Base-by-base conservation (phyloP, 2,888 invertebrate genomes). In the Erebia epiphron region DNA sequence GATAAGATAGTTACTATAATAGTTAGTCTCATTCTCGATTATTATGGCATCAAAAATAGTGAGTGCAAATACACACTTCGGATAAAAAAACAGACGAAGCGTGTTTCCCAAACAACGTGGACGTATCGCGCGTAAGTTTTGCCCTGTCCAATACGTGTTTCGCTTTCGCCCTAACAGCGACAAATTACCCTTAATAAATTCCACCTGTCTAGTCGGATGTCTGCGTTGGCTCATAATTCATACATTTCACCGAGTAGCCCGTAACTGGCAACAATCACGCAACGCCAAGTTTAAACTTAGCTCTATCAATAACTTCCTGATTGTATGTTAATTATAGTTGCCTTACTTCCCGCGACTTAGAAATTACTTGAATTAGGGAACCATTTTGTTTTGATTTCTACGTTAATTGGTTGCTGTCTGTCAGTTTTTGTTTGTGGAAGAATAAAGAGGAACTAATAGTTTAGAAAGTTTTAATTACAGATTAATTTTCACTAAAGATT, bases 241-340 rank as follows among this genome's bases (percentile, higher is more conserved):
- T 69, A 64, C 57, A 68, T 68, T 69, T 62, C 63, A 64, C 46
- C 50, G 49, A 57, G 35, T 16, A 58, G 57, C 35, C 63, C 14
- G 61, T 69, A 57, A 69, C 69, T 62, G 69, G 63, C 58, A 58
- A 50, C 35, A 35, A 69, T 69, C 69, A 69, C 69, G 69, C 69
- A 64, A 69, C 49, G 64, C 35, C 35, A 49, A 64, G 69, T 69
- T 58, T 69, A 69, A 69, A 69, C 57, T 69, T 57, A 60, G 50
- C 67, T 61, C 65, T 67, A 69, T 63, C 71, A 71, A 66, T 70
- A 73, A 69, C 65, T 70, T 73, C 70, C 68, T 73, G 67, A 73
- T 73, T 73, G 73, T 73, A 69, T 69, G 64, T 26, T 69, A 69
- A 69, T 69, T 64, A 69, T 49, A 58, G 57, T 50, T 35, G 11